Base-by-base conservation (phyloP, 2,888 invertebrate genomes). In the Apamea sordens region DNA sequence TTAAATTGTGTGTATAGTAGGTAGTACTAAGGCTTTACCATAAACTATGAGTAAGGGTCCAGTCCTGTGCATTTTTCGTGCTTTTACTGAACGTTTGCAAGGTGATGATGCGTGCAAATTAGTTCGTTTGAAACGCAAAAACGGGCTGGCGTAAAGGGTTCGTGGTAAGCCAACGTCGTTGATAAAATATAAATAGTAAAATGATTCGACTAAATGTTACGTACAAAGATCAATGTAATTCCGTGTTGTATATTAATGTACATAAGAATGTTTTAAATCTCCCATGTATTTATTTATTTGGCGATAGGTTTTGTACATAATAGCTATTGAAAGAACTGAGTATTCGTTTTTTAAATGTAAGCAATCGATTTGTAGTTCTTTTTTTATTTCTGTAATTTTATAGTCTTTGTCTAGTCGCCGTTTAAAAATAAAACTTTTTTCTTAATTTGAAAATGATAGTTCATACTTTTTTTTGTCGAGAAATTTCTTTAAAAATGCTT, bases 221-320 rank as follows among this genome's bases (percentile, higher is more conserved):
- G 96, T 96, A 96, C 96, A 96, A 96, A 95, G 93, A 91, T 94
- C 92, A 92, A 90, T 93, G 94, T 95, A 94, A 95, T 94, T 94
- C 92, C 92, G 94, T 93, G 87, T 91, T 96, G 95, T 96, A 96
- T 93, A 94, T 90, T 92, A 73, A 88, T 96, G 96, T 96, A 96
- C 89, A 96, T 96, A 96, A 92, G 90, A 91, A 91, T 89, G 92
- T 93, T 94, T 94, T 82, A 89, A 93, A 92, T 92, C 92, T 90
- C 83, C 92, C 92, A 89, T 93, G 93, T 95, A 95, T 93, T 94
- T 95, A 95, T 94, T 95, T 92, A 90, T 88, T 87, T 72, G 36
- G 82, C 88, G 86, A 89, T 94, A 93, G 89, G 91, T 93, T 92
- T 91, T 96, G 96, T 96, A 96, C 92, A 96, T 96, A 96, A 80